Conservation (phyloP, 2,113 vertebrate genomes). For the Gallinago media region DNA sequence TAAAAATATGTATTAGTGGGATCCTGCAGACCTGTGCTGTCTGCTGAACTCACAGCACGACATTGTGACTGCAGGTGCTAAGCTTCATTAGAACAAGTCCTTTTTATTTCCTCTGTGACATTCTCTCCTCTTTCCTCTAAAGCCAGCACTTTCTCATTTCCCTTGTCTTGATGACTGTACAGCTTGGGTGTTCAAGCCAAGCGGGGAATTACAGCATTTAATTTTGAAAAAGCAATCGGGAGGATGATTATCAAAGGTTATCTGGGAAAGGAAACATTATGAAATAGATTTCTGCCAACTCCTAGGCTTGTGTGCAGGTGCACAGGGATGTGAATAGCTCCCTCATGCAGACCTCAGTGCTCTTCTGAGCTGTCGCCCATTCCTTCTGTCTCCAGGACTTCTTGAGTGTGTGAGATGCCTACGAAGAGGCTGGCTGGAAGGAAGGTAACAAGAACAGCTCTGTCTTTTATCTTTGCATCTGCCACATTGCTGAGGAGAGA, state of each 20-base stretch:
- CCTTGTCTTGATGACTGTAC: not conserved
- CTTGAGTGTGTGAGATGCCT: not conserved
- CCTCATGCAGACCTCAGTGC: not conserved
- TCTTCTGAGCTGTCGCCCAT: fast-evolving
- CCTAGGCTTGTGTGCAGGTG: not conserved
- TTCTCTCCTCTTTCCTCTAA: not conserved
- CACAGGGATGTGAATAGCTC: not conserved
- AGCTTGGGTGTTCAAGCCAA: not conserved
- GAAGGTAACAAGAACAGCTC: fast-evolving
- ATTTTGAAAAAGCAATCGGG: slow-evolving; percentile 13
- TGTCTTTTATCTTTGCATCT: not conserved
- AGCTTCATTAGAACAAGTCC: not conserved
- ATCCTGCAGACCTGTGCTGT: not conserved
- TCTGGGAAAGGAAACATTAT: not conserved
- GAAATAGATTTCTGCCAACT: not conserved
- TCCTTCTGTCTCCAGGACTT: not conserved
- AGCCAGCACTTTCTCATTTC: not conserved
- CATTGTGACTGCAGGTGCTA: not conserved
- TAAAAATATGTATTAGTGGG: not conserved
- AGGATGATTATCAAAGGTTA: slow-evolving; percentile 30
- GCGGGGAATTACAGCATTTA: not conserved
- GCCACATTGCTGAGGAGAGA: not conserved
- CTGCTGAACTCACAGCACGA: not conserved
- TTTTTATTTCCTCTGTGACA: not conserved
- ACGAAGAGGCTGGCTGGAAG: not conserved